Base-by-base conservation (phyloP, 2,888 invertebrate species). In the Stenichneumon culpator region DNA sequence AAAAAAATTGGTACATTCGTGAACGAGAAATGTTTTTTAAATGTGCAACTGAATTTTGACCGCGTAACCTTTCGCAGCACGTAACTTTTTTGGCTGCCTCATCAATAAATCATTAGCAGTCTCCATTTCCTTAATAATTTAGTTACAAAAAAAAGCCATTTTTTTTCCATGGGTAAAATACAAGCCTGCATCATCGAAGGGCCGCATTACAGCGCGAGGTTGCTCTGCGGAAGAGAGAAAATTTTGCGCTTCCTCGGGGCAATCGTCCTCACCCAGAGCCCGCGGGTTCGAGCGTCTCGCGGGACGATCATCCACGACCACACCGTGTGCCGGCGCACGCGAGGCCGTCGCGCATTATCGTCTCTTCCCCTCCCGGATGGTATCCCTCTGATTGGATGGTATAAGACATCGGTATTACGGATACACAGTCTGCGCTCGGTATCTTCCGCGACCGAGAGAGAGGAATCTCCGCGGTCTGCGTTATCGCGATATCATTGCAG, bases 401-500 rank as follows among this genome's bases (percentile, higher is more conserved):
- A 70, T 74, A 69, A 81, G 75, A 63, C 50, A 74, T 52, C 28
- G 63, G 70, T 32, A 72, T 70, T 39, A 32, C 39, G 36, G 54
- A 28, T 54, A 54, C 63, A 19, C n/a, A 50, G 57, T 78, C 78
- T 32, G 22, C 72, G 16, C 32, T n/a, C 22, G 32, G 28, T 70
- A 79, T 79, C 70, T 72, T 70, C 75, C 69, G 80, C 68, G 84
- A 47, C 63, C 19, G 63, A 36, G 79, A 77, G 79, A 73, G 84
- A 78, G 84, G 44, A 82, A 85, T 82, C 86, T 86, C 63, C 84
- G 79, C 74, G 84, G 78, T 86, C 79, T 57, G 77, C 86, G 83
- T 87, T 87, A 87, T 88, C 82, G 83, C 72, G 54, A 79, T 85
- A 86, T 87, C 86, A 86, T 87, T 82, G 74, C 39, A 68, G 28